Base-by-base conservation (phyloP, 2,113 vertebrate genomes). In the Saimiri boliviensis region DNA sequence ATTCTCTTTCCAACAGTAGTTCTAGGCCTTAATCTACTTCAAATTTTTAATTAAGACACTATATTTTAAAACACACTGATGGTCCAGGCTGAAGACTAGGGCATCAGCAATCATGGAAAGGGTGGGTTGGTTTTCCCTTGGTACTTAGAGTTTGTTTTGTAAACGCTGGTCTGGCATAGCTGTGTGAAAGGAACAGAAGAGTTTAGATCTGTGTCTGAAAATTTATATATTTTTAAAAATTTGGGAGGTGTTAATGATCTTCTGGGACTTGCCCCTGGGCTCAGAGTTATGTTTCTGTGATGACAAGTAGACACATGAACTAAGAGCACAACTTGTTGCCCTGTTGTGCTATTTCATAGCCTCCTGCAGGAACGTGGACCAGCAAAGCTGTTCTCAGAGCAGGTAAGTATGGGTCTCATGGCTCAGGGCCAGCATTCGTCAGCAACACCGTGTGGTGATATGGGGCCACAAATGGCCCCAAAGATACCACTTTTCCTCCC, bases 381-480 rank as follows among this genome's bases (percentile, higher is more conserved):
- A 56, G n/a, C 70, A 35, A 54, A 45, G 35, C 58, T 66, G 45
- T 42, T 27, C 13, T 68, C 82, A 27, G 32, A 68, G 37, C n/a
- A 21, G 70, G 6, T n/a, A 35, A 35, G 37, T 27, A 9, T 14
- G 37, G 35, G 17, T 27, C 71, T 45, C n/a, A 0, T 1, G 2
- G 8, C 49, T 56, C 3, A 6, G 14, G 23, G 32, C 8, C 25
- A 4, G 35, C 35, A 35, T 42, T 17, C 13, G 0, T 77, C 25
- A 8, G 11, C 5, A 37, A 6, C n/a, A 52, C n/a, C 5, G 5
- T 7, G 1, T 30, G 74, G 23, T 9, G 0, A n/a, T 3, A 5
- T 85, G 14, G 49, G 8, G 19, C 49, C 54, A 27, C 4, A 40
- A n/a, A 35, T 19, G 6, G 8, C 8, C 52, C n/a, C 35, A 19